Conservation (phyloP, 2,888 invertebrate genomes). For the Ophioninae sp. region DNA sequence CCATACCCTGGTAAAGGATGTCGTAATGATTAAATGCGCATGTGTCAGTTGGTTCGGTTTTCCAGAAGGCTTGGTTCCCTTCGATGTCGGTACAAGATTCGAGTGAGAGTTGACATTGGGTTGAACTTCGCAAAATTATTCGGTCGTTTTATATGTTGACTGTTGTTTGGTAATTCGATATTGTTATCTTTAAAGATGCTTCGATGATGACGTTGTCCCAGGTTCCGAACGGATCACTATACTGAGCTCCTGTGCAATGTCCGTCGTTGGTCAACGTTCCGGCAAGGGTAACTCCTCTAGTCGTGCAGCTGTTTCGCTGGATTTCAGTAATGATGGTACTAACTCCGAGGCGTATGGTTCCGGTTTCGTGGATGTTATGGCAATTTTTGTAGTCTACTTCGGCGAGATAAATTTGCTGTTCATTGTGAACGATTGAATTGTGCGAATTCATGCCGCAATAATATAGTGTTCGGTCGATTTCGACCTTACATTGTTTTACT, state of each 20-base stretch:
- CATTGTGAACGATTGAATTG: no score
- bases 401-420: no score
- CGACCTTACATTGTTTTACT: conserved; percentile 18
- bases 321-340: conserved; percentile 23
- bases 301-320: conserved; percentile 23
- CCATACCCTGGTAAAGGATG: conserved; percentile 41
- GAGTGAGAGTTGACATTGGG: conserved; percentile 33
- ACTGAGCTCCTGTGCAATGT: conserved; percentile 55
- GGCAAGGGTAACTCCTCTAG: conserved; percentile 42
- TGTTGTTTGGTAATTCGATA: conserved; percentile 24
- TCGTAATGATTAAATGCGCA: conserved; percentile 44
- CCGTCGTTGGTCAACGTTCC: conserved; percentile 30
- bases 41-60: conserved; percentile 13
- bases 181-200: conserved; percentile 23
- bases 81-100: conserved; percentile 38
- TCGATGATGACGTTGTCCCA: conserved; percentile 42
- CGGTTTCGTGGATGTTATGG: no score
- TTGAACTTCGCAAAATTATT: conserved; percentile 27
- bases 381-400: no score
- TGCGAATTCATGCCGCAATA: conserved; percentile 41
- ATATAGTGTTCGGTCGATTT: conserved; percentile 29
- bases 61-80: conserved; percentile 49
- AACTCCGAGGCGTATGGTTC: no score
- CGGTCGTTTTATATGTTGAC: conserved; percentile 21
- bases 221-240: conserved; percentile 53